Evolutionary conservation across 2,113 vertebrate genomes (phyloP), one percentile per base, ranked within the genome.

Genomic region (Oncorhynchus nerka): DNA sequence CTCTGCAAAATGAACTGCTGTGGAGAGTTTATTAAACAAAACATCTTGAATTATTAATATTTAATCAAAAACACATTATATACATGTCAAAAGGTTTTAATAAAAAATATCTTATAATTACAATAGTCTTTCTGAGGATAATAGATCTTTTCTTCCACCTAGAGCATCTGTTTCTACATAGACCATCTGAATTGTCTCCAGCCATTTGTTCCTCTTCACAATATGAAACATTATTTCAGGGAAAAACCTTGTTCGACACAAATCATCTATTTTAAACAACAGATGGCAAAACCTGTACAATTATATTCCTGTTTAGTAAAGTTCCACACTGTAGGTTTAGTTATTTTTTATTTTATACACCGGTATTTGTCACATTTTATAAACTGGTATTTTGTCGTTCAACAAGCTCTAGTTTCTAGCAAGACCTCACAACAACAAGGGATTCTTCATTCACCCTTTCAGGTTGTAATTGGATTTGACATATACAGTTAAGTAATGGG

Each of bases 71-170:
- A 92, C 92, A 94, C 94, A 94, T 95, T 99, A 99, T 98, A 96
- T 99, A 99, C 97, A 98, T 81, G 96, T 98, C 87, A 95, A 95
- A 95, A 82, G 89, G 93, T 96, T 96, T 96, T 95, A 96, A 97
- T 97, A 97, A 99, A 99, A 99, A 98, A 99, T 98, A 97, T 97
- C 94, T 97, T 96, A 96, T 96, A 97, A 97, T 99, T 99, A 98
- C 97, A 99, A 95, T 96, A 95, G 94, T 96, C 96, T 97, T 96
- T 97, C 97, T 96, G 94, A 96, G 96, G 95, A 95, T 98, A 98
- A 55, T 96, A 97, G 93, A 92, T 92, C 83, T 96, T 94, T 93
- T 88, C 88, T 96, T 95, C 95, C 96, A 97, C 93, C 89, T 97
- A 97, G 96, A 97, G 95, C 95, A 96, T 97, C 96, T 97, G 84